Base-by-base conservation (phyloP, 2,113 vertebrate genomes). In the Odontophorus gujanensis region DNA sequence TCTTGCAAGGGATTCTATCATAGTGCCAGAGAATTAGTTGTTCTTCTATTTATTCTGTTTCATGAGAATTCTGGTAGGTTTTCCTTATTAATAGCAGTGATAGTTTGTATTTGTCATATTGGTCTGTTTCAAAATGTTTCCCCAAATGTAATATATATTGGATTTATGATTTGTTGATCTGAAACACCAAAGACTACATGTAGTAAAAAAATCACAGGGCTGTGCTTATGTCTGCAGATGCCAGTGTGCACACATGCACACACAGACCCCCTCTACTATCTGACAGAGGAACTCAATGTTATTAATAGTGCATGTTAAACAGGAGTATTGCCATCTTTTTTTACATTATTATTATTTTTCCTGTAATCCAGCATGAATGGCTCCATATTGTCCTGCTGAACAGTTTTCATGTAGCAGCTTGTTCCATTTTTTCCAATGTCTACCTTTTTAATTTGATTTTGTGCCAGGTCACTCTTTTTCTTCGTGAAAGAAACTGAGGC, bases 251-350 rank as follows among this genome's bases (percentile, higher is more conserved):
- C 14, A 6, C 13, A 4, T 26, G 6, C 22, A 36, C 6, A 45
- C 0, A 5, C 1, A 1, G 1, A 1, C 69, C 17, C 17, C 3
- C 30, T 18, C 5, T 4, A 11, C 36, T 36, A 11, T 30, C 48
- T 36, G n/a, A 25, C 82, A 50, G 30, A 58, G n/a, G 36, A 73
- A 55, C 53, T 40, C 48, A 18, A 11, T n/a, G 4, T 38, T 53
- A 48, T n/a, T 42, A 71, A 25, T 25, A 53, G 30, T 4, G 0
- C 9, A 2, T 25, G 9, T n/a, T 65, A 43, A 24, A 20, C 22
- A 67, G 45, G 28, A 40, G 22, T 7, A 34, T 55, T 62, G 25
- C 26, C 5, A 22, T 53, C 9, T 32, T 15, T 38, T 6, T 40
- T 40, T 40, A 40, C 12, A 40, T 40, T 36, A 7, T 24, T 7